Evolutionary conservation across 2,113 vertebrate species (phyloP).

Genomic region (Cettia cetti): DNA sequence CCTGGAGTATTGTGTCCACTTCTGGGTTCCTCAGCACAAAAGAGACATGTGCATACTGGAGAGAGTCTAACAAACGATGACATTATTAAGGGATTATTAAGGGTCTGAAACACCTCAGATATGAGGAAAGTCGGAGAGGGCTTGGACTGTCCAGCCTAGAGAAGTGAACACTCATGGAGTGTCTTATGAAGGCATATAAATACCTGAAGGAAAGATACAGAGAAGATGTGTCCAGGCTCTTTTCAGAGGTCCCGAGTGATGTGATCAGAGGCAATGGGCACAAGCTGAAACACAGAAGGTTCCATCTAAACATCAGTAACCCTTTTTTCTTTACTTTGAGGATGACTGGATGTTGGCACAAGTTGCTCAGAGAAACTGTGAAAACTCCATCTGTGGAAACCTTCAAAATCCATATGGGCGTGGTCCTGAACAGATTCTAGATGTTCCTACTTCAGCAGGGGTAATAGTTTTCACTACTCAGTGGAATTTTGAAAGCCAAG

Average conservation of each 20-base stretch:
- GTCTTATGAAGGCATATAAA: not conserved
- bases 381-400: not conserved
- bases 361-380: not conserved
- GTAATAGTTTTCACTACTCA: not conserved
- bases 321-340: not conserved
- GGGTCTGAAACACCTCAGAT: not conserved
- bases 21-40: not conserved
- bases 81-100: not conserved
- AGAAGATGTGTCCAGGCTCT: not conserved
- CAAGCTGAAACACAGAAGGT: not conserved
- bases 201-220: not conserved
- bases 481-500: not conserved
- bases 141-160: not conserved
- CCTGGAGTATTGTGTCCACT: not conserved
- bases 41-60: too few species aligned
- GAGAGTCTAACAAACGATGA: not conserved
- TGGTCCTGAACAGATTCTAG: not conserved
- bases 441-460: not conserved
- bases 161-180: accelerated
- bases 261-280: not conserved
- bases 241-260: not conserved
- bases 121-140: not conserved
- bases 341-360: too few species aligned
- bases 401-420: not conserved
- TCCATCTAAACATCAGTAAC: not conserved